phyloP scores from a whole-genome alignment of 2,113 vertebrate species.

The Gavialis gangeticus region DNA sequence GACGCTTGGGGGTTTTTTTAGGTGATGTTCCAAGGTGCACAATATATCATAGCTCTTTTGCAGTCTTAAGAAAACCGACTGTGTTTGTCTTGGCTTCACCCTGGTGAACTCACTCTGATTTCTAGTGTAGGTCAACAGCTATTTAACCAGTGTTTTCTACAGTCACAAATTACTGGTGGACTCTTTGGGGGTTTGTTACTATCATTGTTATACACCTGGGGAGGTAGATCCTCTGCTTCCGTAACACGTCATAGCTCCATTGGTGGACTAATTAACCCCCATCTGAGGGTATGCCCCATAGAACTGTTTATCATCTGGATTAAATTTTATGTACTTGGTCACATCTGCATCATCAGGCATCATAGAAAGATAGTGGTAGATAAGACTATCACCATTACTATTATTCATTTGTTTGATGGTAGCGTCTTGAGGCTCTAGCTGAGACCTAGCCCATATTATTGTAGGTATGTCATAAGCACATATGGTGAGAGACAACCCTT shows the following conservation, averaged over 20 bases:
- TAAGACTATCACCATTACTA: constrained; percentile 41
- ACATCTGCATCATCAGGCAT: constrained; percentile 65
- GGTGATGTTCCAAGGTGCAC: not conserved
- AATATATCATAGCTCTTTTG: not conserved
- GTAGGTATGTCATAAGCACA: not conserved
- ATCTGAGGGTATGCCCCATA: not conserved
- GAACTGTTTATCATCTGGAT: constrained; percentile 64
- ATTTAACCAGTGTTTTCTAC: not conserved
- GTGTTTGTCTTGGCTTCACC: not conserved
- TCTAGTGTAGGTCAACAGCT: not conserved
- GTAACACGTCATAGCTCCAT: not conserved
- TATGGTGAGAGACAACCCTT: not conserved
- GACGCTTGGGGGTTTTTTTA: not conserved
- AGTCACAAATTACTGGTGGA: not conserved
- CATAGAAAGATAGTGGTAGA: constrained; percentile 50
- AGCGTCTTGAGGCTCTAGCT: not conserved
- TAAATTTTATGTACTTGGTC: constrained; percentile 73
- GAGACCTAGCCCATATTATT: not conserved
- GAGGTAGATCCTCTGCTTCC: constrained; percentile 48
- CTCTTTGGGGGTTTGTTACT: constrained; percentile 21
- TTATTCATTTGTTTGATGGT: constrained; percentile 23
- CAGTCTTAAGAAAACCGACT: not conserved
- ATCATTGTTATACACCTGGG: constrained; percentile 11
- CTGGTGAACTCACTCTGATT: not conserved
- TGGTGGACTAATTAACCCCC: not conserved